Conservation (phyloP, 2,797 vertebrate species). For the Poecilia wingei region DNA sequence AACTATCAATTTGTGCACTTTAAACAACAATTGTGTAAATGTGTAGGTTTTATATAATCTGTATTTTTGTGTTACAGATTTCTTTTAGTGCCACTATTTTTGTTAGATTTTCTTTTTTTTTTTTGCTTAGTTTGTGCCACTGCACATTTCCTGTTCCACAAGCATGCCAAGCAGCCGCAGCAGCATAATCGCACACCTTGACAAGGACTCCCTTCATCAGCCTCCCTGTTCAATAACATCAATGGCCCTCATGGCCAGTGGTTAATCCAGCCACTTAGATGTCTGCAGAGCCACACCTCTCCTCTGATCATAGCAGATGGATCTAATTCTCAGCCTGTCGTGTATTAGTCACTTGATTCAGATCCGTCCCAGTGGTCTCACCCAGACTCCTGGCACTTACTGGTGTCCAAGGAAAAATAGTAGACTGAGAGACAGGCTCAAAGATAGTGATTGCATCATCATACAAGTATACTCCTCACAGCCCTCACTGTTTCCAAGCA, state of each 20-base stretch:
- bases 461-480: conserved; percentile 11
- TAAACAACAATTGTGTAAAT: not conserved
- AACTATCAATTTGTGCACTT: not conserved
- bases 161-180: conserved; percentile 28
- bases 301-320: conserved; percentile 68
- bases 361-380: conserved; percentile 47
- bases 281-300: conserved; percentile 57
- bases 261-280: conserved; percentile 76
- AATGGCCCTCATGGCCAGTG: conserved; percentile 66
- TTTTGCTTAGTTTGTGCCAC: conserved; percentile 27
- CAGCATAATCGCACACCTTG: conserved; percentile 43
- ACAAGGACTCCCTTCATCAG: conserved; percentile 75
- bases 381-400: conserved; percentile 27
- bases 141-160: conserved; percentile 14
- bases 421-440: conserved; percentile 31
- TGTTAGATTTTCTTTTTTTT: not conserved
- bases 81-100: conserved; percentile 44
- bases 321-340: conserved; percentile 55
- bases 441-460: conserved; percentile 30
- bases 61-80: not conserved
- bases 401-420: conserved; percentile 31
- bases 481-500: conserved; percentile 8
- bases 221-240: conserved; percentile 73
- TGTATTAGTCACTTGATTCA: conserved; percentile 50
- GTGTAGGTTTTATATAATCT: not conserved